A percentile compares a stretch with the other conserved stretches of the same genome.
phyloP scores from a whole-genome alignment of 2,797 vertebrate genomes.

The Enteromius anoplus region DNA sequence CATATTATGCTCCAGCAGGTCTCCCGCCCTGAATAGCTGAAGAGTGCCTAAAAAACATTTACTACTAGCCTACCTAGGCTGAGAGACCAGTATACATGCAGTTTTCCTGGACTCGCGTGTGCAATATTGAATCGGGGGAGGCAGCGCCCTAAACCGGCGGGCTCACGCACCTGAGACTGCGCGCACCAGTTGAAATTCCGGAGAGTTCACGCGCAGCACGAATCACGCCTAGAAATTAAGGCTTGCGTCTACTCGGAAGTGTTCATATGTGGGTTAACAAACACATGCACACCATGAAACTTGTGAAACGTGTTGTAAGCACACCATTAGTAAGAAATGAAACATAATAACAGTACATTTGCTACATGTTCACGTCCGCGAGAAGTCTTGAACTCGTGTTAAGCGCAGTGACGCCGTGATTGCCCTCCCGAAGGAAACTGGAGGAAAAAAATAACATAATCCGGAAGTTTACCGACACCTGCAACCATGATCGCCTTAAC shows the following conservation, averaged over 20 bases:
- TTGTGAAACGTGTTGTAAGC: constrained; percentile 3
- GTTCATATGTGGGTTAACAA: constrained; percentile 5
- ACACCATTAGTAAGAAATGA: neutral
- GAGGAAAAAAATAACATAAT: constrained; percentile 43
- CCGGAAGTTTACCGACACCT: constrained; percentile 64
- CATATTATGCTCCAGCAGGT: neutral
- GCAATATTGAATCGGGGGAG: constrained; percentile 23
- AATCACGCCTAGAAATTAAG: constrained; percentile 29
- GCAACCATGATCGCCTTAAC: constrained; percentile 46
- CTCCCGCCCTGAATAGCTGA: neutral
- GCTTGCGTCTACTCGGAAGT: constrained; percentile 21
- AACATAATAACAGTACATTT: neutral
- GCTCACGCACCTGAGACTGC: constrained; percentile 53
- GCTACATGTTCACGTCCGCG: constrained; percentile 15
- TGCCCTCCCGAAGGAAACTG: constrained; percentile 32
- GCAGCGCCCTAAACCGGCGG: constrained; percentile 49
- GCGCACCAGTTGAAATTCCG: constrained; percentile 29
- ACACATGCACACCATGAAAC: neutral
- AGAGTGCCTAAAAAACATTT: neutral
- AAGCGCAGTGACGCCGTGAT: constrained; percentile 38
- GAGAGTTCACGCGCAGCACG: constrained; percentile 4
- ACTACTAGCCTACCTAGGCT: neutral
- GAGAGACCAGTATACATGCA: neutral
- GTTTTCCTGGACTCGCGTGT: constrained; percentile 33
- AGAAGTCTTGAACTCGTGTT: neutral